phyloP scores from a whole-genome alignment of 2,888 invertebrate genomes.

The Trypoxylon attenuatum region DNA sequence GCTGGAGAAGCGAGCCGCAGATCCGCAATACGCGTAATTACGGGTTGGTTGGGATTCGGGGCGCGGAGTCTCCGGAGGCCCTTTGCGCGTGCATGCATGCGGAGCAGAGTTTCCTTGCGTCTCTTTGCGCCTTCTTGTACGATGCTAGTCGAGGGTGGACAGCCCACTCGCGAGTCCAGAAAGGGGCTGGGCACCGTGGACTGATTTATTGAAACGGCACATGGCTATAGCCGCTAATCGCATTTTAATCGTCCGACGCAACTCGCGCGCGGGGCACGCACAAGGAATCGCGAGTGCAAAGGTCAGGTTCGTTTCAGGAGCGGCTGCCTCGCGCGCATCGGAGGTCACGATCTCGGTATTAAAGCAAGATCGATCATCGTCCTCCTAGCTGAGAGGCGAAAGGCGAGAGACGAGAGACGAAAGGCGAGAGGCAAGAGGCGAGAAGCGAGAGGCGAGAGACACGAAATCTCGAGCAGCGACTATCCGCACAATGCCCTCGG shows the following conservation, averaged over 20 bases:
- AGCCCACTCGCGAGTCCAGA: conserved; percentile 31
- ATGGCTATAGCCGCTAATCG: conserved; percentile 47
- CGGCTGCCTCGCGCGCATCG: not conserved
- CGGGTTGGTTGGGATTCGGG: conserved; percentile 44
- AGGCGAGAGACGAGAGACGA: too few relatives aligned
- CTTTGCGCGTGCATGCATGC: conserved; percentile 43
- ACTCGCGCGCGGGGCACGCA: not conserved
- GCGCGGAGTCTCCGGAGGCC: conserved; percentile 31
- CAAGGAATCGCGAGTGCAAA: conserved; percentile 8
- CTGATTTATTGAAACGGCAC: conserved; percentile 53
- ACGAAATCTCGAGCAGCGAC: conserved; percentile 24
- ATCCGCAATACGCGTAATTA: conserved; percentile 55
- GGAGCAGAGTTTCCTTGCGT: conserved; percentile 36
- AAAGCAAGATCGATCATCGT: not conserved
- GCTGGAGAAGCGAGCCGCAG: conserved; percentile 19
- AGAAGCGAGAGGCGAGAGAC: too few relatives aligned
- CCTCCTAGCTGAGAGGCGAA: not conserved
- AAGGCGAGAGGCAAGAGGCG: too few relatives aligned
- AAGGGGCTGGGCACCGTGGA: conserved; percentile 33
- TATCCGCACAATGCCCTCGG: conserved; percentile 19
- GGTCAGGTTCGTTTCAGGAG: conserved; percentile 11
- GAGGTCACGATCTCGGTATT: not conserved
- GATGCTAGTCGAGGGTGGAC: conserved; percentile 20
- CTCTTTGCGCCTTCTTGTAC: too few relatives aligned
- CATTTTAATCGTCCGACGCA: conserved; percentile 46